These are phyloP conservation scores for Mythimna lalbum DNA, from an alignment of 2,888 invertebrate species.

Conservation along the genomic window DNA sequence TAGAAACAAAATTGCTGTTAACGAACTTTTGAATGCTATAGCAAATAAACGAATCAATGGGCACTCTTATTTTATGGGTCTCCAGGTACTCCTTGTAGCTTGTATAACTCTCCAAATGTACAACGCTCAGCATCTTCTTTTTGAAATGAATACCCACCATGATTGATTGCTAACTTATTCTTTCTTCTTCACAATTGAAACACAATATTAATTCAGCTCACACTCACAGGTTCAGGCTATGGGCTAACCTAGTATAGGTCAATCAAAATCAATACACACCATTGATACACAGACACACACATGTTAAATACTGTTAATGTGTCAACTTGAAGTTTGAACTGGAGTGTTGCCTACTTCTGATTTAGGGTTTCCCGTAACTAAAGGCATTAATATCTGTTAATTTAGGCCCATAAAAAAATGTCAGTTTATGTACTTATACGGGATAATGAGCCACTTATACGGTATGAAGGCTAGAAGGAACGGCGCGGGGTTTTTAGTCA, in stretches of 20 bases:
- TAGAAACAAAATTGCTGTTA: slow-evolving; percentile 80
- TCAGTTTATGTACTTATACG: too few species aligned
- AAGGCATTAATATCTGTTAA: too few species aligned
- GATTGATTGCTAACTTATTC: slow-evolving; percentile 1
- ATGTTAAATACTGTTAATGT: too few species aligned
- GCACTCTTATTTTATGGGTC: slow-evolving; percentile 68
- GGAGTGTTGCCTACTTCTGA: too few species aligned
- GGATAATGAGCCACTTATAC: too few species aligned
- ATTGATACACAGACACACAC: too few species aligned
- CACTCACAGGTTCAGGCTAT: too few species aligned
- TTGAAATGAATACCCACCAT: slow-evolving; percentile 50
- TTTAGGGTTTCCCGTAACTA: too few species aligned
- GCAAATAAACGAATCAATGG: slow-evolving; percentile 92
- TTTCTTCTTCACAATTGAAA: background rate
- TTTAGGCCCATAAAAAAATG: too few species aligned
- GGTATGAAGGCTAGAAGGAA: too few species aligned
- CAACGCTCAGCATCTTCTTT: slow-evolving; percentile 69
- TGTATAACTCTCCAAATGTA: slow-evolving; percentile 78
- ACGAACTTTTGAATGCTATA: slow-evolving; percentile 92
- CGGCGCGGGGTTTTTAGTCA: too few species aligned
- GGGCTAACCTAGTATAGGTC: background rate
- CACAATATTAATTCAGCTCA: background rate
- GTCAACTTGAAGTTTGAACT: too few species aligned
- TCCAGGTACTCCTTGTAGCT: slow-evolving; percentile 65
- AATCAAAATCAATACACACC: background rate